phyloP scores from a whole-genome alignment of 2,888 invertebrate species.

The Acheta domesticus region DNA sequence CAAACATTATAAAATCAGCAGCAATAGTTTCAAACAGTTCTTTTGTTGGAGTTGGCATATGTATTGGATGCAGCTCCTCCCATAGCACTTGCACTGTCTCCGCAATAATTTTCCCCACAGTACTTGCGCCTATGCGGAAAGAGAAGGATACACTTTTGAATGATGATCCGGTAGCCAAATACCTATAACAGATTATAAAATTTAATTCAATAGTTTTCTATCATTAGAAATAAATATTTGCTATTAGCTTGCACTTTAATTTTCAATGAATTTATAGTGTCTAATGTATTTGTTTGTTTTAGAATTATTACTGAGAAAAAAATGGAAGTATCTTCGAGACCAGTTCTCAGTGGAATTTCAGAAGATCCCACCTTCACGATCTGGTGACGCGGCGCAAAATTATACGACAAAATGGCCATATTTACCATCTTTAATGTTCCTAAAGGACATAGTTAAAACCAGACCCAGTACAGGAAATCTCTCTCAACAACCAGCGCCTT shows the following conservation, averaged over 20 bases:
- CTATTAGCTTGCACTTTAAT: background rate
- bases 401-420: too few species aligned
- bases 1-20: constrained; percentile 12
- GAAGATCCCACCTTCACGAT: too few species aligned
- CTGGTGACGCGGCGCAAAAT: too few species aligned
- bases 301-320: constrained; percentile 22
- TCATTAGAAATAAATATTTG: too few species aligned
- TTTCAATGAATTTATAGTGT: too few species aligned
- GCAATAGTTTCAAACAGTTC: background rate
- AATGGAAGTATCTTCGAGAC: constrained; percentile 25
- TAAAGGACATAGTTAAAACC: too few species aligned
- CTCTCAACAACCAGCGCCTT: too few species aligned
- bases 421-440: too few species aligned
- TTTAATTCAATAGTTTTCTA: background rate
- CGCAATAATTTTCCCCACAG: constrained; percentile 1
- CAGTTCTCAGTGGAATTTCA: too few species aligned
- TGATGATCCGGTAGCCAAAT: constrained; percentile 21
- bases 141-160: constrained; percentile 23
- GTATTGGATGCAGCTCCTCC: constrained; percentile 4
- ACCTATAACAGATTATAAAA: background rate
- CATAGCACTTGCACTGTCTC: background rate
- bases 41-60: constrained; percentile 4
- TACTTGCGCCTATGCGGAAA: background rate
- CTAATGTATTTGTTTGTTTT: background rate
- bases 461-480: too few species aligned